Evolutionary conservation across 1,140 invertebrate species (phyloP), one percentile per base, ranked within the genome.

Genomic region (Drosophila arawakana): DNA sequence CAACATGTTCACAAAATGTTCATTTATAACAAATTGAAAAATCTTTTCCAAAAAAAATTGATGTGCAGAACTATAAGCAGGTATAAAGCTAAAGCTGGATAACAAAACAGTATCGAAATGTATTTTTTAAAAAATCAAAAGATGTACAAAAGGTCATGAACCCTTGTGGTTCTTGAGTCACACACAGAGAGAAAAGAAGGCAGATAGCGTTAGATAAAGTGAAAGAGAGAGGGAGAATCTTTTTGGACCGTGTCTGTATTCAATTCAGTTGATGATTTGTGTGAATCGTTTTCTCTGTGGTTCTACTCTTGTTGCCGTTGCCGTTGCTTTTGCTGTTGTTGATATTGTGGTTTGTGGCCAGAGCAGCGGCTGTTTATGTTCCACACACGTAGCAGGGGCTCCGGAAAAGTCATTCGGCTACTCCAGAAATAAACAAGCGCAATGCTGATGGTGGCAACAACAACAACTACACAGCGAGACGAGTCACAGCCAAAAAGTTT

Each of bases 331-430:
- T 25, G 30, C 49, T 57, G 43, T 50, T 49, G 11, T 44, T 41
- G 35, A 34, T 57, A 37, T 58, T 73, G 46, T 67, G 54, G 54
- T 43, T 30, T 50, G 44, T 30, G 71, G 50, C 60, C 57, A 34
- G 63, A 30, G 70, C 70, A 59, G 46, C 63, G 57, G 63, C 70
- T 76, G 82, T 82, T 88, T 88, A 76, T 66, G 80, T 79, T 88
- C 80, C 79, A 74, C 82, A 88, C 82, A 82, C 80, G 80, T 73
- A 71, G 75, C 80, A 61, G 57, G 65, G 80, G 73, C 59, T 77
- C 82, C 82, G 82, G 82, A 86, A 86, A 86, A 86, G 80, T 86
- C 83, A 86, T 86, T 86, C 83, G 82, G 62, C 83, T 88, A 88
- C 80, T 86, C 83, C 82, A 88, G 82, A 86, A 86, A 86, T 86